Evolutionary conservation across 2,797 vertebrate genomes (phyloP), one percentile per base, ranked within the genome.

Genomic region (Gallirallus australis): DNA sequence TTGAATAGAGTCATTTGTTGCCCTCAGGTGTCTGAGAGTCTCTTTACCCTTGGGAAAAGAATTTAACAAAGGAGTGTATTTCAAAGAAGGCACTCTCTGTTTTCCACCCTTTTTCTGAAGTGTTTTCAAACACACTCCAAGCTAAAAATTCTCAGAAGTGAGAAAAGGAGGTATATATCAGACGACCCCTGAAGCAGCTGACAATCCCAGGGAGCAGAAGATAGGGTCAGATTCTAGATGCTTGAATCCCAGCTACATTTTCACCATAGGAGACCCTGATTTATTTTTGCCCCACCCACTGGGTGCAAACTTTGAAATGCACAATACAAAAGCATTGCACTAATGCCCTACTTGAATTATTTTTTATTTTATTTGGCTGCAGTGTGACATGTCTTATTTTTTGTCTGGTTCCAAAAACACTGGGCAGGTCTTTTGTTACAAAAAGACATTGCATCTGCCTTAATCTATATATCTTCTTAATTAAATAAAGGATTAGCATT

Each of bases 61-160:
- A 92, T 93, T 96, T 96, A 91, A 96, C 96, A 96, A 97, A 97
- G 96, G 86, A 96, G 78, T 73, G 66, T 84, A 88, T 93, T 94
- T 97, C 96, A 96, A 95, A 95, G 95, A 94, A 94, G 86, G 94
- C 82, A 42, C 78, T 97, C 96, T 30, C n/a, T 94, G 95, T 96
- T 97, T 95, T 92, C 96, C 86, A 94, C 82, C 81, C 91, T 96
- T 96, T 94, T 95, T 93, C 91, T 96, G 96, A 96, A 96, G 90
- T 94, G 82, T 91, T 96, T 97, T 97, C 97, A 96, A 94, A 96
- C 96, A 97, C 90, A 68, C 93, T 95, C 87, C 77, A 64, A 92
- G 96, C 82, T 91, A 88, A 95, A 93, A 96, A 69, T 52, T 86
- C 92, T 96, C 93, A 93, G 94, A 92, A 97, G 94, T 89, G 75